Conservation (phyloP, 1,140 invertebrate species). For the Pemphigus obesinymphae region DNA sequence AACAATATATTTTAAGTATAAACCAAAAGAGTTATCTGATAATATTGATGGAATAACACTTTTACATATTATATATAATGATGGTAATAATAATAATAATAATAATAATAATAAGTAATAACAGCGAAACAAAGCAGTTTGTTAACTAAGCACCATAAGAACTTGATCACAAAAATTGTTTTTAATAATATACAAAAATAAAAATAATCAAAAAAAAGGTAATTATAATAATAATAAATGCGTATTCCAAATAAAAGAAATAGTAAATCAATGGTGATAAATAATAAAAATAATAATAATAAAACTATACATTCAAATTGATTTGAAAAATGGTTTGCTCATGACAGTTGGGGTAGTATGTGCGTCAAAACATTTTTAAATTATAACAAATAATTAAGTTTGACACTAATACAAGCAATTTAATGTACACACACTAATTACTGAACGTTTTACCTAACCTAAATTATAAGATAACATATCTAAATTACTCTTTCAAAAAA, state of each 20-base stretch:
- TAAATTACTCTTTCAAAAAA: conserved; percentile 29
- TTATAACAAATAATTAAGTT: conserved; percentile 2
- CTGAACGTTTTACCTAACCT: conserved; percentile 8
- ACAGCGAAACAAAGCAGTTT: conserved; percentile 38
- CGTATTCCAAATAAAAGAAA: conserved; percentile 28
- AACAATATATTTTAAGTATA: not conserved
- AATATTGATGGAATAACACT: conserved; percentile 11
- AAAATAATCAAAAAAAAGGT: conserved; percentile 11
- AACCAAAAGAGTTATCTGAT: not conserved
- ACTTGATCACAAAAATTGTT: conserved; percentile 35
- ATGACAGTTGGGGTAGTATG: not conserved
- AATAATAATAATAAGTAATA: conserved; percentile 33
- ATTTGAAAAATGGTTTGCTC: not conserved
- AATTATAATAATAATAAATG: conserved; percentile 36
- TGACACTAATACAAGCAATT: conserved; percentile 27
- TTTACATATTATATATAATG: not conserved
- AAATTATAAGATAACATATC: conserved; percentile 7
- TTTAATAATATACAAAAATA: conserved; percentile 30
- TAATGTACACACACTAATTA: not conserved
- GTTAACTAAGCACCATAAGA: conserved; percentile 35
- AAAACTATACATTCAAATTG: conserved; percentile 16
- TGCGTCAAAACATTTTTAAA: conserved; percentile 9
- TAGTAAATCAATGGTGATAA: conserved; percentile 21
- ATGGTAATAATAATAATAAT: conserved; percentile 14
- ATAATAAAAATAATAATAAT: conserved; percentile 12